Evolutionary conservation across 1,140 invertebrate genomes (phyloP), one percentile per base, ranked within the genome.

Genomic region (Oncopeltus fasciatus): DNA sequence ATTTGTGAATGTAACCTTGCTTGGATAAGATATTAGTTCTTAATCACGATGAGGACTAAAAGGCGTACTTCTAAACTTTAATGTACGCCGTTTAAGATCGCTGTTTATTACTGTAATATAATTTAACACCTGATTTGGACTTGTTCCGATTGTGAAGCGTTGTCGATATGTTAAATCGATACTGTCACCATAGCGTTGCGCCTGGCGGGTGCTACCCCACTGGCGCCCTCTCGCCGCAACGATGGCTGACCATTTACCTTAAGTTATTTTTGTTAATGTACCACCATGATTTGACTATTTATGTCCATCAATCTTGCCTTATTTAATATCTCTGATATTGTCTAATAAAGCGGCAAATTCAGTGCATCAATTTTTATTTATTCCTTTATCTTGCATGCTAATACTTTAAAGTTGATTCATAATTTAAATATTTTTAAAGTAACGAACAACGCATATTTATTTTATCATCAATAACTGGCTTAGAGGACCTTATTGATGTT

Each of bases 31-130:
- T 53, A 53, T 53, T 53, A 1, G 31, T 8, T 14, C 14, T 38
- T 5, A 38, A 38, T 51, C 18, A 12, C 18, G 21, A 11, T 4
- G n/a, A 47, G 18, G 18, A 9, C 3, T 20, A 47, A 47, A 47
- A 47, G n/a, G n/a, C n/a, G n/a, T n/a, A n/a, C n/a, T n/a, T n/a
- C n/a, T 49, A 49, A 49, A 18, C 24, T 20, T 20, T 20, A 20
- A 49, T 20, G 21, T 49, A 49, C 49, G 49, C 49, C 49, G 12
- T 26, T 38, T 53, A 53, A 53, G 49, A 53, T 53, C 49, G 49
- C 49, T 53, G 18, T 16, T 24, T 8, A 53, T 18, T 38, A 8
- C 5, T 38, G n/a, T n/a, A n/a, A n/a, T n/a, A n/a, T n/a, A 20
- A 26, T 24, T 49, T 49, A 3, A 53, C 1, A 18, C 49, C 49